Percentiles rank a stretch among this genome's conserved stretches.
These are phyloP conservation scores for Cyprinus carpio DNA, from an alignment of 2,113 vertebrate species.

Conservation along the genomic window DNA sequence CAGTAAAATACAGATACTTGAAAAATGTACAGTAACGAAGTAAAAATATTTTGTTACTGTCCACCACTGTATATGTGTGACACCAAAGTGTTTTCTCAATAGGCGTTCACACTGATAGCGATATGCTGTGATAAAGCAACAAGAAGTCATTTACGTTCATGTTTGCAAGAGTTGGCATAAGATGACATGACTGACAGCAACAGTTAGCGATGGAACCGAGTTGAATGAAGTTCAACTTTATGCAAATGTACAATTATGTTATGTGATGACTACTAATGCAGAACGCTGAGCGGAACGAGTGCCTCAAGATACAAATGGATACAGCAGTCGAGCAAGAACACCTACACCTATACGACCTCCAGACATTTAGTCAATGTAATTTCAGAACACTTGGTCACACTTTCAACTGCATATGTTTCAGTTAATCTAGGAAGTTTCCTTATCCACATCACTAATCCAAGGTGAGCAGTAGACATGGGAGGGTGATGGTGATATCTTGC, in stretches of 20 bases:
- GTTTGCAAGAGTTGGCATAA: background rate
- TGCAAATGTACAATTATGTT: background rate
- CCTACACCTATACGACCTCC: too few species aligned
- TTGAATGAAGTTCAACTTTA: background rate
- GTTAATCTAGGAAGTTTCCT: background rate
- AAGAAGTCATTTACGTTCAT: background rate
- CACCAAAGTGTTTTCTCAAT: background rate
- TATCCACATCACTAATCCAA: slow-evolving; percentile 31
- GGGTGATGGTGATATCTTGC: slow-evolving; percentile 35
- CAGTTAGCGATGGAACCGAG: background rate
- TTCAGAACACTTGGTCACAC: too few species aligned
- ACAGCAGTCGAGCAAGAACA: too few species aligned
- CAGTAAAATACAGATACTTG: too few species aligned
- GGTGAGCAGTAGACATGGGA: slow-evolving; percentile 27
- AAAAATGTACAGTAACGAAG: too few species aligned
- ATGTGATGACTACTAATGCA: background rate
- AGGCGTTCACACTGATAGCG: background rate
- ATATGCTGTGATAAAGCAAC: background rate
- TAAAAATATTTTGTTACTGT: too few species aligned
- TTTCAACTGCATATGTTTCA: background rate
- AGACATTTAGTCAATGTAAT: too few species aligned
- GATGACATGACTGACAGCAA: background rate
- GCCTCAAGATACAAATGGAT: background rate
- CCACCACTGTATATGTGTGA: background rate
- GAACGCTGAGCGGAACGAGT: background rate